Evolutionary conservation across 2,888 invertebrate genomes (phyloP).

Genomic region (Galerucella pusilla): DNA sequence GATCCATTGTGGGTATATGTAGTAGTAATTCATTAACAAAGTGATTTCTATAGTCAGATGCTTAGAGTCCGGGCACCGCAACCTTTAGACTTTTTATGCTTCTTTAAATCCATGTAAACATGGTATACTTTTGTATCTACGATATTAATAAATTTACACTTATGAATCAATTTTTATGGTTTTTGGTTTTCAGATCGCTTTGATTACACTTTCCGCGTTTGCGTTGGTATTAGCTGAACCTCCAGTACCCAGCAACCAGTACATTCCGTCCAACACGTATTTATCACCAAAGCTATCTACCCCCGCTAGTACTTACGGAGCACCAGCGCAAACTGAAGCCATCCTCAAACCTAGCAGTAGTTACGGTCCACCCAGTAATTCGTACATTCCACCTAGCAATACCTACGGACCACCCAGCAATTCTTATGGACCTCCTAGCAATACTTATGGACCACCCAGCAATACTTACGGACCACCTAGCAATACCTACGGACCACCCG

Average conservation of each 20-base stretch:
- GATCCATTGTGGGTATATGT: too few species aligned
- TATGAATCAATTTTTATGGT: too few species aligned
- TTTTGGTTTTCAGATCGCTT: conserved; percentile 49
- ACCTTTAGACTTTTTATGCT: too few species aligned
- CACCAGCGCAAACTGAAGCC: conserved; percentile 49
- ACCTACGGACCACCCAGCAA: conserved; percentile 49
- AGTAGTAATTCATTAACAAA: too few species aligned
- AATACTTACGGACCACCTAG: conserved; percentile 47
- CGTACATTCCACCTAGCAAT: conserved; percentile 49
- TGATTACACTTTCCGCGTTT: conserved; percentile 52
- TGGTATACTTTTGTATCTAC: too few species aligned
- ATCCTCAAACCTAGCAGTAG: conserved; percentile 46
- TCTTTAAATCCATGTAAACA: too few species aligned
- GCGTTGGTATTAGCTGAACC: conserved; percentile 60
- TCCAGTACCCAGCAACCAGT: conserved; percentile 60
- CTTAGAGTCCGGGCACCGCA: too few species aligned
- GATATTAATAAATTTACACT: neutral
- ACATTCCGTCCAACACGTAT: conserved; percentile 58
- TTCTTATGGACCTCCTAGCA: conserved; percentile 47
- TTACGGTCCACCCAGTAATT: conserved; percentile 50
- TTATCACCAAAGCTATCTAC: conserved; percentile 52
- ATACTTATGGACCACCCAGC: conserved; percentile 43
- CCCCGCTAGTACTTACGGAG: conserved; percentile 55
- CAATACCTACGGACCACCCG: conserved; percentile 44
- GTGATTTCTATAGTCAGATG: too few species aligned